A percentile compares a stretch with the other conserved stretches of the same genome.
Evolutionary conservation across 2,113 vertebrate species (phyloP).

Genomic region (Isurus oxyrinchus): DNA sequence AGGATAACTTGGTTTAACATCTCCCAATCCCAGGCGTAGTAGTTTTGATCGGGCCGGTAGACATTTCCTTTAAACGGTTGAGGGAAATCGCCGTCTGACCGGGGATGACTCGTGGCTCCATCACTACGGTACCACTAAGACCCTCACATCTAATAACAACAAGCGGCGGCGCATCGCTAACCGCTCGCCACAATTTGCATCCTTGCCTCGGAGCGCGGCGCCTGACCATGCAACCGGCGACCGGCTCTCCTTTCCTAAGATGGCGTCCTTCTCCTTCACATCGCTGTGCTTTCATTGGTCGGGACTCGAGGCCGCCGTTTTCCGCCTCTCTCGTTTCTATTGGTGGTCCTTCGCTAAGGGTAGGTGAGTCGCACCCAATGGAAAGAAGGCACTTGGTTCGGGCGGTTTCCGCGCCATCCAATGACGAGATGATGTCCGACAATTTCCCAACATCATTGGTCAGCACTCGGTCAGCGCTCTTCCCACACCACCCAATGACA

Average conservation of each 20-base stretch:
- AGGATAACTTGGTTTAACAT: too few species aligned
- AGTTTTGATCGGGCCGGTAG: not conserved
- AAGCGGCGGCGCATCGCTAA: not conserved
- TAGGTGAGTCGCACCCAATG: too few species aligned
- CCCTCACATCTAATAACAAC: not conserved
- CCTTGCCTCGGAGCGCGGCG: too few species aligned
- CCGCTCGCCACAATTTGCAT: not conserved
- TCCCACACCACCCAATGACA: too few species aligned
- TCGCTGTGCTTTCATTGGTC: not conserved
- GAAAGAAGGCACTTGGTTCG: too few species aligned
- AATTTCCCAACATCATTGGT: too few species aligned
- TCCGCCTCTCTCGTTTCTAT: too few species aligned
- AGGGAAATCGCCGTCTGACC: too few species aligned
- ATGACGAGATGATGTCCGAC: too few species aligned
- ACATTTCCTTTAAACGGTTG: not conserved
- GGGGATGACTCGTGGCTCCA: not conserved
- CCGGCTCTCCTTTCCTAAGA: not conserved
- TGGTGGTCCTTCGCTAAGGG: too few species aligned
- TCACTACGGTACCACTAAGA: not conserved
- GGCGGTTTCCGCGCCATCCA: too few species aligned
- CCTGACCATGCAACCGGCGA: fast-evolving
- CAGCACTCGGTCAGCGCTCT: not conserved
- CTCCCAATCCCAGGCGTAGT: not conserved
- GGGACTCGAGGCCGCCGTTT: not conserved
- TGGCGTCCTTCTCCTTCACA: not conserved